Evolutionary conservation across 2,888 invertebrate species (phyloP), one percentile per base, ranked within the genome.

Genomic region (Azorinus chamasolen): DNA sequence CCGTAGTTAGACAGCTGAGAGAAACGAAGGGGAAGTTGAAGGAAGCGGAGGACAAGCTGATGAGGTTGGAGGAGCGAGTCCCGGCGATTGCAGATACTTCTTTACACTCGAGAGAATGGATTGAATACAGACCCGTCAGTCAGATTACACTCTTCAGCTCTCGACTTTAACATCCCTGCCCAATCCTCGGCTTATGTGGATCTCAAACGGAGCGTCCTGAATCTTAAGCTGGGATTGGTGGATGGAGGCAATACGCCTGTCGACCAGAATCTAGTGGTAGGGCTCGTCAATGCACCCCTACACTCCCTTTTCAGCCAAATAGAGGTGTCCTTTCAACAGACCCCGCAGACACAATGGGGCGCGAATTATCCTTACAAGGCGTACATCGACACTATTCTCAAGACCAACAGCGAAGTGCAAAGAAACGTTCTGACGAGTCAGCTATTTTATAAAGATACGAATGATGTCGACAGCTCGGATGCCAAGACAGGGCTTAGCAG

Each of bases 311-410:
- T 74, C 22, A n/a, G 46, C 12, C 75, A 78, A 22, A 57, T 78
- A 14, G 77, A 82, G 12, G 66, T 66, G 14, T 20, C n/a, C 20
- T 57, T 76, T 12, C 70, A 79, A 43, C 53, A 65, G 55, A 74
- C 57, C 8, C 55, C 70, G 2, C 51, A 68, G 6, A 45, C 65
- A 2, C 24, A 65, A 24, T 48, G 50, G 16, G 76, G 73, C 22
- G 53, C 66, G n/a, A 76, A 79, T 27, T 83, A 83, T 55, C 64
- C 79, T 1, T 76, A 71, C 57, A 83, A 83, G 65, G 76, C 76
- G 32, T 77, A 79, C 63, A 71, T 83, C 43, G 76, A 79, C 57
- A 79, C 74, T 20, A 48, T 83, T 12, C 25, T 74, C n/a, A 45
- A 79, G 10, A 59, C 75, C 8, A 71, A 66, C 39, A 27, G 27